A percentile compares a stretch with the other conserved stretches of the same genome.
Conservation (phyloP, 2,797 vertebrate species). For the Myiotriccus ornatus region DNA sequence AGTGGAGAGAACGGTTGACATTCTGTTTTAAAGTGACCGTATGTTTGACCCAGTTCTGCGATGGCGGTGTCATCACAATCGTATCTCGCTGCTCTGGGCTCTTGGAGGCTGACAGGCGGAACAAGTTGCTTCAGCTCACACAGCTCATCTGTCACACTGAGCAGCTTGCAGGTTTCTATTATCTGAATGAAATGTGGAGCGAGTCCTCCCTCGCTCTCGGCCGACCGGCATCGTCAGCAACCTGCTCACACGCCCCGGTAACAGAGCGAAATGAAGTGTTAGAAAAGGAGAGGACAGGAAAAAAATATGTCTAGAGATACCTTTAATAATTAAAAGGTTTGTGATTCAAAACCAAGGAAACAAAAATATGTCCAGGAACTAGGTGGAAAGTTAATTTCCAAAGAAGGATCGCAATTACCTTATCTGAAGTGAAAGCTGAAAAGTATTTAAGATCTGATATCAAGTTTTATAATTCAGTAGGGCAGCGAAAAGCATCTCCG, state of each 20-base stretch:
- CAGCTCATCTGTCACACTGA: constrained; percentile 74
- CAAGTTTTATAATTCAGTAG: neutral
- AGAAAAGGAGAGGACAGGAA: neutral
- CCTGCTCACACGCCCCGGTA: neutral
- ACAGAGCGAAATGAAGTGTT: neutral
- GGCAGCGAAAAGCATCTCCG: neutral
- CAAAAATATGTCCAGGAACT: neutral
- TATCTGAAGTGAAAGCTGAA: neutral
- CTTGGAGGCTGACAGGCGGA: constrained; percentile 74
- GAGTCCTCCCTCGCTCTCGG: neutral
- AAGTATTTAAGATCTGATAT: neutral
- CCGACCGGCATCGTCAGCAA: constrained; percentile 37
- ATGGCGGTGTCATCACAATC: constrained; percentile 65
- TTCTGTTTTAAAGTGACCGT: constrained; percentile 72
- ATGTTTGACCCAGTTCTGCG: constrained; percentile 72
- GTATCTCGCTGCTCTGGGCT: constrained; percentile 60
- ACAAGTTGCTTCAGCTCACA: constrained; percentile 68
- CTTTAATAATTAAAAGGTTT: neutral
- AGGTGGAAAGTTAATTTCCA: neutral
- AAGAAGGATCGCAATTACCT: neutral
- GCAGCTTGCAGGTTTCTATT: constrained; percentile 71
- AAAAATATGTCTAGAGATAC: neutral
- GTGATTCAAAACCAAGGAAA: neutral
- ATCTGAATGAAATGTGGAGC: constrained; percentile 65
- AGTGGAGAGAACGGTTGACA: constrained; percentile 62